Evolutionary conservation across 2,888 invertebrate genomes (phyloP).

Genomic region (Drosophila paramelanica): DNA sequence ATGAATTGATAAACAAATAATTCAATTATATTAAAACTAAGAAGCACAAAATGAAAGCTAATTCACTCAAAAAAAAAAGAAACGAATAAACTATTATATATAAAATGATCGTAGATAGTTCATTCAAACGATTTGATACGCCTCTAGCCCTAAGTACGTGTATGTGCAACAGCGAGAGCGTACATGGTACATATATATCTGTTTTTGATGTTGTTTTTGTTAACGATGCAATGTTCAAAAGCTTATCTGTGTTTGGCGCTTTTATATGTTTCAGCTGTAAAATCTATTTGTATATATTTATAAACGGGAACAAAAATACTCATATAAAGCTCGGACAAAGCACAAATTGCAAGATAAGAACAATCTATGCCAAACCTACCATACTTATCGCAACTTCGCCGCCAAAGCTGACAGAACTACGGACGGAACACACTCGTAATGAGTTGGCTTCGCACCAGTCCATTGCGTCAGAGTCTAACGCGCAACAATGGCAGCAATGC

Average conservation of each 20-base stretch:
- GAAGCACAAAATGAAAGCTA: not conserved
- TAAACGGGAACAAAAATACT: slow-evolving; percentile 47
- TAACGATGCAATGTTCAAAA: slow-evolving; percentile 26
- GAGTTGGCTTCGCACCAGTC: slow-evolving; percentile 90
- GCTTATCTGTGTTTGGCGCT: slow-evolving; percentile 41
- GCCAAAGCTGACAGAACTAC: slow-evolving; percentile 37
- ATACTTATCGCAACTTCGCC: slow-evolving; percentile 46
- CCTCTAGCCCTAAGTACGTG: slow-evolving; percentile 33
- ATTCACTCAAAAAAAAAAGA: too few species aligned
- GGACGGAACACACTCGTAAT: slow-evolving; percentile 83
- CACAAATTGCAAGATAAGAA: slow-evolving; percentile 39
- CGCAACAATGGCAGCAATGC: slow-evolving; percentile 84
- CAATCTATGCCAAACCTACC: slow-evolving; percentile 57
- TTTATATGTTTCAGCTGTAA: slow-evolving; percentile 39
- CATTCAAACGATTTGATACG: not conserved
- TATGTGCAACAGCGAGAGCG: slow-evolving; percentile 19
- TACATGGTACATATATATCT: slow-evolving; percentile 10
- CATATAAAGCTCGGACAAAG: slow-evolving; percentile 39
- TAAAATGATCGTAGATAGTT: not conserved
- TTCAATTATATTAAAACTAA: not conserved
- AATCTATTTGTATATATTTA: slow-evolving; percentile 13
- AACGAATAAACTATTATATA: not conserved
- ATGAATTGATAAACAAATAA: not conserved
- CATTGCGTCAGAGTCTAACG: slow-evolving; percentile 85
- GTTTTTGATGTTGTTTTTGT: slow-evolving; percentile 6